phyloP scores from a whole-genome alignment of 1,140 invertebrate species.

The Lepeophtheirus salmonis region DNA sequence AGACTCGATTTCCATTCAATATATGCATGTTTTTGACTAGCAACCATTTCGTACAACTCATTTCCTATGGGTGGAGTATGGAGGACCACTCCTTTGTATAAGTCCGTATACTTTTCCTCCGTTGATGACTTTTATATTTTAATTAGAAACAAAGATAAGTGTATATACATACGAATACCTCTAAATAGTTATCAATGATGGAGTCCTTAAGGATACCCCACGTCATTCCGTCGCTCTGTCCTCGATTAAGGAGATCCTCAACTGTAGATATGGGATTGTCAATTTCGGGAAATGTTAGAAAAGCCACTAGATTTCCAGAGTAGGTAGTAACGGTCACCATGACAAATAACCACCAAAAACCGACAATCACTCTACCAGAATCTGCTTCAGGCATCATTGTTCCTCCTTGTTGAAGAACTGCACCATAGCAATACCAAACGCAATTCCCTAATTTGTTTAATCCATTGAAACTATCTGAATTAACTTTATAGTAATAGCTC shows the following conservation, averaged over 20 bases:
- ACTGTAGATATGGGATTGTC: conserved; percentile 52
- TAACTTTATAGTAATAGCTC: conserved; percentile 46
- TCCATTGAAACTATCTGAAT: conserved; percentile 31
- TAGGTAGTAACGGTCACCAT: conserved; percentile 76
- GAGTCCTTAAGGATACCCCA: conserved; percentile 56
- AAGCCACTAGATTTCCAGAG: conserved; percentile 75
- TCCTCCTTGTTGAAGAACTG: conserved; percentile 72
- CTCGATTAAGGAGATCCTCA: conserved; percentile 42
- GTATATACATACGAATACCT: conserved; percentile 26
- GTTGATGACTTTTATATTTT: conserved; percentile 19
- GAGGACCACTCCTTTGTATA: conserved; percentile 25
- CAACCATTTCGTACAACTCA: conserved; percentile 38
- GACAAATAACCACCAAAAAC: conserved; percentile 80
- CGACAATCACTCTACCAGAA: conserved; percentile 66
- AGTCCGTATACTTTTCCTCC: conserved; percentile 19
- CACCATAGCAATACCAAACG: conserved; percentile 74
- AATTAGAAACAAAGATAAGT: not conserved
- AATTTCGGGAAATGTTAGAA: conserved; percentile 73
- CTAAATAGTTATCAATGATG: conserved; percentile 46
- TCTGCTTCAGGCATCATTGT: conserved; percentile 60
- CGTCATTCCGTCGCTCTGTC: conserved; percentile 29
- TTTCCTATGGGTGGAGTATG: conserved; percentile 21
- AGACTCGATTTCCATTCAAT: conserved; percentile 62
- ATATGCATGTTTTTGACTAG: conserved; percentile 43
- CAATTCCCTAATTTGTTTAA: conserved; percentile 51